Evolutionary conservation across 2,113 vertebrate species (phyloP).

Genomic region (Helogale parvula): DNA sequence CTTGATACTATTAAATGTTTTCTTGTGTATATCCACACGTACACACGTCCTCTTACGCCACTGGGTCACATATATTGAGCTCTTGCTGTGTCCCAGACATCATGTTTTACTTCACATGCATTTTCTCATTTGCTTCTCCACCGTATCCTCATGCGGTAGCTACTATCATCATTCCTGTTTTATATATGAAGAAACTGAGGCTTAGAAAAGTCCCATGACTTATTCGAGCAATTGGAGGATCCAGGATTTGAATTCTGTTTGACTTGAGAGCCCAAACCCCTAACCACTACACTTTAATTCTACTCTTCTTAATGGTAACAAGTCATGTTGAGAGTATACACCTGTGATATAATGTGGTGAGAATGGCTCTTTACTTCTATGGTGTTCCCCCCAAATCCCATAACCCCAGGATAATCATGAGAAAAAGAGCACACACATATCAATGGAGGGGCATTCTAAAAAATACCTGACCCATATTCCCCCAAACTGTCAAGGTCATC

Average conservation of each 20-base stretch:
- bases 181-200: slow-evolving; percentile 15
- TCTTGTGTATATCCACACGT: neutral
- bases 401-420: neutral
- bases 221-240: neutral
- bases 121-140: slow-evolving; percentile 40
- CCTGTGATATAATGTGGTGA: neutral
- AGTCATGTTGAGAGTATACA: neutral
- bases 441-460: neutral
- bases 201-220: neutral
- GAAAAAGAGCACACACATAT: slow-evolving; percentile 4
- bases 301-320: neutral
- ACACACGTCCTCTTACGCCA: neutral
- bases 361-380: neutral
- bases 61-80: neutral
- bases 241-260: slow-evolving; percentile 19
- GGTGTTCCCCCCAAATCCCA: neutral
- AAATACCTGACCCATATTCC: neutral
- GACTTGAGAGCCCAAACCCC: neutral
- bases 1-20: neutral
- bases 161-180: slow-evolving; percentile 24
- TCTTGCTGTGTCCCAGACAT: neutral
- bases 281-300: neutral
- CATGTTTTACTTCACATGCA: neutral
- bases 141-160: neutral
- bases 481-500: slow-evolving; percentile 1